phyloP scores from a whole-genome alignment of 2,888 invertebrate genomes.

The Copidosoma aretas region DNA sequence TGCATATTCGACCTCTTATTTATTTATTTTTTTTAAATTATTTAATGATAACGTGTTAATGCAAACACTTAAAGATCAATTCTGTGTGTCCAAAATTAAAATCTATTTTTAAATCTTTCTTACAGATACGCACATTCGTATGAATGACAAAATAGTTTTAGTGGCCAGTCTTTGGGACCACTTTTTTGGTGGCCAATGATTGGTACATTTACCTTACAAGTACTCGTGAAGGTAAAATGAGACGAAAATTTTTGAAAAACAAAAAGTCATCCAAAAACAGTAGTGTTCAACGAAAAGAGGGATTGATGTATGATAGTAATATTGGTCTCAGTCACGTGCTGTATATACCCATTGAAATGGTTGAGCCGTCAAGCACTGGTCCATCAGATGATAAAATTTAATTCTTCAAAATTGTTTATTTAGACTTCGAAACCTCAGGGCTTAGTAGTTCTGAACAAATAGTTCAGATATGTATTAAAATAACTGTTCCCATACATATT shows the following conservation, averaged over 20 bases:
- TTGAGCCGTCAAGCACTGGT: background rate
- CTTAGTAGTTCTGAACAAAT: constrained; percentile 21
- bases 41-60: too few species aligned
- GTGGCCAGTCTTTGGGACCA: too few species aligned
- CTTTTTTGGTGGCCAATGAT: too few species aligned
- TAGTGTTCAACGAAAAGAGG: background rate
- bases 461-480: constrained; percentile 22
- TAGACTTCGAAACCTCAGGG: constrained; percentile 38
- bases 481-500: too few species aligned
- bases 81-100: too few species aligned
- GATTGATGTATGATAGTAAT: constrained; percentile 12
- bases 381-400: background rate
- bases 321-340: constrained; percentile 10
- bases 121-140: too few species aligned
- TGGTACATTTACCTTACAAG: too few species aligned
- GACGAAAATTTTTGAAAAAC: constrained; percentile 9
- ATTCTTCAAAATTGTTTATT: constrained; percentile 15
- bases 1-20: too few species aligned
- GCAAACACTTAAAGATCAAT: too few species aligned
- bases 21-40: too few species aligned
- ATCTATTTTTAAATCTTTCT: too few species aligned
- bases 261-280: constrained; percentile 9
- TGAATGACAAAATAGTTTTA: too few species aligned
- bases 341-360: background rate
- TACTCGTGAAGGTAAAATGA: constrained; percentile 1